Percentiles rank a stretch among this genome's conserved stretches.
Conservation (phyloP, 2,113 vertebrate genomes). For the Crotalus horridus region DNA sequence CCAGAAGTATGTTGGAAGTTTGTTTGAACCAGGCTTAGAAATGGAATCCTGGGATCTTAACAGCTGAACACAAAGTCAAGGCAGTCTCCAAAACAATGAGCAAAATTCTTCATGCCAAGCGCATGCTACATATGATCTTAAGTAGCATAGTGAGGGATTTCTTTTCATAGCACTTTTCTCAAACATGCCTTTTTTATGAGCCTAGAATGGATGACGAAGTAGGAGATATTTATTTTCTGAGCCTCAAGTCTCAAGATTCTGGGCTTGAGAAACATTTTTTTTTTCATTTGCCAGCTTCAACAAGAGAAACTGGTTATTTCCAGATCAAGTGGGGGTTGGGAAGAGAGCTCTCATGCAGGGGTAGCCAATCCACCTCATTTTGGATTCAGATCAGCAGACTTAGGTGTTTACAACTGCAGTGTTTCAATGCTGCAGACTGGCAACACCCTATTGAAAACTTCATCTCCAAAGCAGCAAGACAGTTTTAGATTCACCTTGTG, state of each 20-base stretch:
- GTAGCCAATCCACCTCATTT: not conserved
- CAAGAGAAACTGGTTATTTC: not conserved
- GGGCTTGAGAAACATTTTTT: not conserved
- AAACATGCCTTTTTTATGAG: not conserved
- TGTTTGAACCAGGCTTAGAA: not conserved
- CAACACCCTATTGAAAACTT: not conserved
- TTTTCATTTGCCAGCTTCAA: not conserved
- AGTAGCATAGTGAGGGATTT: not conserved
- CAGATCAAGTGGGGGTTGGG: not conserved
- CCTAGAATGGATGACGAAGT: not conserved
- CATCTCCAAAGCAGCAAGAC: not conserved
- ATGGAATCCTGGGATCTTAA: not conserved
- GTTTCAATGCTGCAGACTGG: not conserved
- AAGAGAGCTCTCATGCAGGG: not conserved
- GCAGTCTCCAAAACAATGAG: not conserved
- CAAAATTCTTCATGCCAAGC: not conserved
- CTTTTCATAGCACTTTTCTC: not conserved
- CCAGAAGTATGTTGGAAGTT: not conserved
- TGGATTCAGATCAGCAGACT: not conserved
- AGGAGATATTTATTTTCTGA: not conserved
- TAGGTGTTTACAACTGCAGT: not conserved
- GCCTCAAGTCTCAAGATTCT: not conserved
- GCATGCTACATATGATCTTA: not conserved
- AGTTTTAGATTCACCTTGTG: not conserved
- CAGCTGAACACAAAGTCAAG: not conserved